These are phyloP conservation scores for Galeopterus variegatus DNA, from an alignment of 2,113 vertebrate species.

Conservation along the genomic window DNA sequence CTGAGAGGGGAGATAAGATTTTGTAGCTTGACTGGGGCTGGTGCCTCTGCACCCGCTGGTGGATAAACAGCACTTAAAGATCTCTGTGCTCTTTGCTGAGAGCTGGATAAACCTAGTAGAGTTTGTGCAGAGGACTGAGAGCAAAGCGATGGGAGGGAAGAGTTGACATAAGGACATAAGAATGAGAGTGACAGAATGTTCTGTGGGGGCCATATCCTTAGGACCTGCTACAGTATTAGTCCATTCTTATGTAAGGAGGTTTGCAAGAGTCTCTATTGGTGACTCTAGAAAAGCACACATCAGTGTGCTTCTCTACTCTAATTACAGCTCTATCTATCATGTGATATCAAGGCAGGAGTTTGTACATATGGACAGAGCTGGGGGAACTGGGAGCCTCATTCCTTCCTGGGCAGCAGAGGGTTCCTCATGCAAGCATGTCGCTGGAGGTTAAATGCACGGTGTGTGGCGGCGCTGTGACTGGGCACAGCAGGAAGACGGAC, in stretches of 20 bases:
- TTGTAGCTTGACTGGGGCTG: neutral
- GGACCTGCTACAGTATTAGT: neutral
- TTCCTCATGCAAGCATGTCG: neutral
- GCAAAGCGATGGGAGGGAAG: neutral
- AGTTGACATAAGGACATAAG: neutral
- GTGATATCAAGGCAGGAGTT: neutral
- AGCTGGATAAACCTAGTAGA: neutral
- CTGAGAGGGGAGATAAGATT: neutral
- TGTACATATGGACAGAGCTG: neutral
- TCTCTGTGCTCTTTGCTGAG: neutral
- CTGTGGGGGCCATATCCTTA: neutral
- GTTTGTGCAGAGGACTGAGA: neutral
- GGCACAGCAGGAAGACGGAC: too few relatives aligned
- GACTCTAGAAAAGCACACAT: neutral
- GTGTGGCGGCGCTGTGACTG: neutral
- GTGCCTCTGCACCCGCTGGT: neutral
- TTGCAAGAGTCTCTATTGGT: neutral
- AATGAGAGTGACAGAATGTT: neutral
- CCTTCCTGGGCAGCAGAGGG: neutral
- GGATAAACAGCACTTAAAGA: neutral
- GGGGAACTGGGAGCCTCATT: neutral
- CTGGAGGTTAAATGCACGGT: neutral
- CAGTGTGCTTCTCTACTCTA: neutral
- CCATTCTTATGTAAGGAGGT: neutral
- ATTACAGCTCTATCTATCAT: neutral